These are phyloP conservation scores for Tiliacea aurago DNA, from an alignment of 2,888 invertebrate species.

Conservation along the genomic window DNA sequence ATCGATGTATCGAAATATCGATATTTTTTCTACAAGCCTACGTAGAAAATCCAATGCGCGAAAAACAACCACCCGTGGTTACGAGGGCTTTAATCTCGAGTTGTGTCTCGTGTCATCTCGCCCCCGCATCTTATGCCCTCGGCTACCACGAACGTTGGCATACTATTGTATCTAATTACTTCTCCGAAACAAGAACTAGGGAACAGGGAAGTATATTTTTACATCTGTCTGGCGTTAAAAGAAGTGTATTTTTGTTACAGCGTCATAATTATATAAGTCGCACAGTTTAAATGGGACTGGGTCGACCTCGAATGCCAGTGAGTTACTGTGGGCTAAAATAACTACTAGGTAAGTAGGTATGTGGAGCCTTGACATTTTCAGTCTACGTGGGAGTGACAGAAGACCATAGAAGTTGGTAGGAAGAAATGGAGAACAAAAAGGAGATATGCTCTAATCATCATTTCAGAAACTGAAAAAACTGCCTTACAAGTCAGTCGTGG, in stretches of 20 bases:
- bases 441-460: neutral
- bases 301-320: constrained; percentile 17
- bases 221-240: constrained; percentile 31
- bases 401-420: neutral
- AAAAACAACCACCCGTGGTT: neutral
- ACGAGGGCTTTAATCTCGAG: neutral
- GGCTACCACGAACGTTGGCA: neutral
- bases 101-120: neutral
- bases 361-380: too few species aligned
- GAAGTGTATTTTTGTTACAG: constrained; percentile 26
- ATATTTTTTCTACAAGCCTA: too few species aligned
- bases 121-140: constrained; percentile 3
- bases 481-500: neutral
- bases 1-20: too few species aligned
- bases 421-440: neutral
- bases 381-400: neutral
- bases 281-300: constrained; percentile 20
- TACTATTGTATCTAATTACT: constrained; percentile 38
- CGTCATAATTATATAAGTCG: constrained; percentile 40
- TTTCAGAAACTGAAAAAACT: neutral
- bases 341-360: neutral
- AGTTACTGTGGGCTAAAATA: constrained; percentile 29
- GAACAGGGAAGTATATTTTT: constrained; percentile 44
- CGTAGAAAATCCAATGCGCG: too few species aligned
- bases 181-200: constrained; percentile 20